phyloP scores from a whole-genome alignment of 2,113 vertebrate genomes.

The Dolichotis patagonum region DNA sequence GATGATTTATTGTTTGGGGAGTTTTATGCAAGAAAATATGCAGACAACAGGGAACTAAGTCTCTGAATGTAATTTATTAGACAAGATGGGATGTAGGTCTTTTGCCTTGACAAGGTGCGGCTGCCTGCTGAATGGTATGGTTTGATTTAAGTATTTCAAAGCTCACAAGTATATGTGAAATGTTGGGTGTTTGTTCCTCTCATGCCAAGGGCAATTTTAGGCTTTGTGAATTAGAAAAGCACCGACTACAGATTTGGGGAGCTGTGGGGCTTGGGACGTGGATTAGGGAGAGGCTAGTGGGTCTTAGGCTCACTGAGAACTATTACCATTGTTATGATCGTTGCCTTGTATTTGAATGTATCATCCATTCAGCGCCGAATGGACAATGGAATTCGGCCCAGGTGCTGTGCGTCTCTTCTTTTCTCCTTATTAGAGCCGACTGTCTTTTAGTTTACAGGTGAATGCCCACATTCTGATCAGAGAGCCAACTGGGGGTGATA shows the following conservation, averaged over 20 bases:
- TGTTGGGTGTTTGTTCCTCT: not conserved
- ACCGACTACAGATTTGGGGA: not conserved
- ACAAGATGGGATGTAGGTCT: not conserved
- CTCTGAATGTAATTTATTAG: constrained; percentile 63
- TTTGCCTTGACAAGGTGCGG: not conserved
- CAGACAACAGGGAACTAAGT: constrained; percentile 67
- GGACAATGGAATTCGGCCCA: not conserved
- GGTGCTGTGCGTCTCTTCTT: not conserved
- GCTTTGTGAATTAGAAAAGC: not conserved
- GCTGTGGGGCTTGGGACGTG: not conserved
- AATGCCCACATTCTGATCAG: not conserved
- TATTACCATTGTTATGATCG: not conserved
- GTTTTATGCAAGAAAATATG: constrained; percentile 53
- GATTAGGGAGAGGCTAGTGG: not conserved
- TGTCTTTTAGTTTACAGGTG: not conserved
- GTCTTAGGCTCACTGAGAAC: not conserved
- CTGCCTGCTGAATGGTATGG: not conserved
- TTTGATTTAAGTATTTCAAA: constrained; percentile 4
- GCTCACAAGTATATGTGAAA: not conserved
- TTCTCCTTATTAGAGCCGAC: not conserved
- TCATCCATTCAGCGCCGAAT: accelerated
- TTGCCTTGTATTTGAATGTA: not conserved
- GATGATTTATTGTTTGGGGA: constrained; percentile 77
- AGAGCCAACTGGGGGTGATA: not conserved
- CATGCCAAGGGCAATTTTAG: not conserved